phyloP scores from a whole-genome alignment of 2,888 invertebrate species.

The Strigamia transsilvanica region DNA sequence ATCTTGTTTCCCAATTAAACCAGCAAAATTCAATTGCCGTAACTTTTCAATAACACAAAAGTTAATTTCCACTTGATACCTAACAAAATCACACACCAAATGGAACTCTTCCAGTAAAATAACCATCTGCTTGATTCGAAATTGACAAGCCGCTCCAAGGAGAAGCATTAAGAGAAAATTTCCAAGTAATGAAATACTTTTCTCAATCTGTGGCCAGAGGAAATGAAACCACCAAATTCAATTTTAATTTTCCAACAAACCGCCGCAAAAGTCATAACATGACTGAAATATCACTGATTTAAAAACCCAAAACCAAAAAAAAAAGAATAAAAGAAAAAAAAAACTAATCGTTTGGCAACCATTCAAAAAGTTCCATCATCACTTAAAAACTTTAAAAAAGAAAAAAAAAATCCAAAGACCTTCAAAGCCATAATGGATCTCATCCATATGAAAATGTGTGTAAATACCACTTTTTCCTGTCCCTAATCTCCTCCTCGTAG shows the following conservation, averaged over 20 bases:
- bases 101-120: not conserved
- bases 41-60: not conserved
- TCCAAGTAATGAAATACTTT: conserved; percentile 9
- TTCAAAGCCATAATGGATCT: conserved; percentile 16
- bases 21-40: no score
- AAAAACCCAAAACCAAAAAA: not conserved
- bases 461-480: not conserved
- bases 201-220: conserved; percentile 21
- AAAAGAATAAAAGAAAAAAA: not conserved
- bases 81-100: not conserved
- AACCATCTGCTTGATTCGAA: not conserved
- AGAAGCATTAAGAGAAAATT: not conserved
- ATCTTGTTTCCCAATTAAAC: not conserved
- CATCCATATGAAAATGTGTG: conserved; percentile 32
- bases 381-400: not conserved
- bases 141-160: conserved; percentile 6
- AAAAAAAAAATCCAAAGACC: conserved; percentile 16
- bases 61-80: not conserved
- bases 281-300: not conserved
- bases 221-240: not conserved
- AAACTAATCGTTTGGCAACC: not conserved
- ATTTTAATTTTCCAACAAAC: conserved; percentile 34
- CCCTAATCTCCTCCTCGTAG: not conserved
- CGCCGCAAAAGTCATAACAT: not conserved
- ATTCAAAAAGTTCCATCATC: conserved; percentile 13